These are phyloP conservation scores for Trichechus manatus DNA, from an alignment of 2,113 vertebrate genomes.

Conservation along the genomic window DNA sequence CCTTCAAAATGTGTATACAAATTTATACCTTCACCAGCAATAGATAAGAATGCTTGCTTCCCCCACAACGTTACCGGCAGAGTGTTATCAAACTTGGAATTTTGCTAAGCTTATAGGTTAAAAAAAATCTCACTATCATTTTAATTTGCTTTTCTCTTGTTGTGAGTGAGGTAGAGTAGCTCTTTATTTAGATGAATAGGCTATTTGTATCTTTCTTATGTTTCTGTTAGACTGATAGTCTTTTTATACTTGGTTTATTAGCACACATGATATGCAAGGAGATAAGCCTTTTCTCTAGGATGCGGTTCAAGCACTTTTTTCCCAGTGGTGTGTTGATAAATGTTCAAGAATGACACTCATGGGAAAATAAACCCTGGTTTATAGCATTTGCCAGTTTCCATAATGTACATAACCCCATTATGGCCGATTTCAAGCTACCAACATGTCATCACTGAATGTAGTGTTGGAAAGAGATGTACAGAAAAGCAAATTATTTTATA, in stretches of 20 bases:
- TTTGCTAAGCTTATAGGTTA: constrained; percentile 19
- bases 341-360: no score
- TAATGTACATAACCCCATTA: no score
- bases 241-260: constrained; percentile 26
- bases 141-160: neutral
- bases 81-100: constrained; percentile 3
- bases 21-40: no score
- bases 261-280: neutral
- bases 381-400: no score
- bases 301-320: no score
- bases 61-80: neutral
- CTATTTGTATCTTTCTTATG: neutral
- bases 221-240: neutral
- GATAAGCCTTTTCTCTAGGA: neutral
- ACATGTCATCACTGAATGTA: no score
- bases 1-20: neutral
- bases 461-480: no score
- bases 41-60: no score
- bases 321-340: no score
- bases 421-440: no score
- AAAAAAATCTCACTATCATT: neutral
- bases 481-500: no score
- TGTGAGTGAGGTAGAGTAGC: neutral
- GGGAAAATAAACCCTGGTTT: no score
- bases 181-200: constrained; percentile 42